These are phyloP conservation scores for Verasper variegatus DNA, from an alignment of 2,113 vertebrate species.

Conservation along the genomic window DNA sequence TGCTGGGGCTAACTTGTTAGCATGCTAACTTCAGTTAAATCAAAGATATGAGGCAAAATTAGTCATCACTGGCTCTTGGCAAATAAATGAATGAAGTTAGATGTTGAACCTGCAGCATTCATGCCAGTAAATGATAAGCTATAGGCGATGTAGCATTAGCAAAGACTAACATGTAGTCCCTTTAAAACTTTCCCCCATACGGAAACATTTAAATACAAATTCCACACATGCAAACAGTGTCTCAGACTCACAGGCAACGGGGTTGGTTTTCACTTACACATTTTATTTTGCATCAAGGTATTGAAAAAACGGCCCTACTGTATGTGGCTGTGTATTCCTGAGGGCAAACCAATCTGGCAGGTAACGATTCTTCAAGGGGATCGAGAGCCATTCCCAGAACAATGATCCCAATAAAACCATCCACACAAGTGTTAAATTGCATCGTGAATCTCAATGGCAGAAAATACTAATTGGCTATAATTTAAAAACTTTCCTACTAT, in stretches of 20 bases:
- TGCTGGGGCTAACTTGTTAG: no score
- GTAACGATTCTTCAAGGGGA: slow-evolving; percentile 69
- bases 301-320: slow-evolving; percentile 78
- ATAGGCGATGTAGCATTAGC: no score
- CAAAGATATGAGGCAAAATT: no score
- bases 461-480: slow-evolving; percentile 49
- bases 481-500: slow-evolving; percentile 6
- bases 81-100: no score
- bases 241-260: slow-evolving; percentile 27
- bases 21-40: no score
- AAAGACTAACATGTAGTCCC: no score
- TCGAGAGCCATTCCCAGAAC: slow-evolving; percentile 64
- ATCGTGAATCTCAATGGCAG: slow-evolving; percentile 64
- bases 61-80: no score
- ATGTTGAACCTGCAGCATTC: no score
- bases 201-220: not conserved
- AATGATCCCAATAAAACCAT: slow-evolving; percentile 57
- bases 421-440: slow-evolving; percentile 46
- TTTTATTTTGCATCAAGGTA: slow-evolving; percentile 84
- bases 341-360: slow-evolving; percentile 81
- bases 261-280: slow-evolving; percentile 79
- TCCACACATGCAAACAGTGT: not conserved
- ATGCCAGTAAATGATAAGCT: no score
- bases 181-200: not conserved
- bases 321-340: slow-evolving; percentile 82